Percentiles rank a stretch among this genome's conserved stretches.
phyloP scores from a whole-genome alignment of 2,888 invertebrate species.

The Diadegma fenestrale region DNA sequence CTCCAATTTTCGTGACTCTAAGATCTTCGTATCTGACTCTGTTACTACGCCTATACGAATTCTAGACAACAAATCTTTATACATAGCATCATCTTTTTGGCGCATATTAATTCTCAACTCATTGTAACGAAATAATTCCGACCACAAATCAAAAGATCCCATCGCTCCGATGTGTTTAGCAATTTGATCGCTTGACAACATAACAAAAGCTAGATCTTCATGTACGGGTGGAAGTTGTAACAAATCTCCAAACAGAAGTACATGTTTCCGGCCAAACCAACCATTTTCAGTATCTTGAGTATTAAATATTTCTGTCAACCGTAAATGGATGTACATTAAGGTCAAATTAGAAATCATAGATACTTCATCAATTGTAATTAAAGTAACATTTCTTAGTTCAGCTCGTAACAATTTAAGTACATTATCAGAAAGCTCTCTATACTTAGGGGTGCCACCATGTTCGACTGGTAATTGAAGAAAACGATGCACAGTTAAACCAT shows the following conservation, averaged over 20 bases:
- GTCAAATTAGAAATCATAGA: not conserved
- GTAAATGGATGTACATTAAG: constrained; percentile 68
- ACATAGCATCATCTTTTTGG: not conserved
- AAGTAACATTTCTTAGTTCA: too few relatives aligned
- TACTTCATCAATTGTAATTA: too few relatives aligned
- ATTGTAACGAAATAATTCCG: not conserved
- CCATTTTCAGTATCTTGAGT: constrained; percentile 73
- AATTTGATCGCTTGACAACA: constrained; percentile 67
- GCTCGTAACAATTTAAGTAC: too few relatives aligned
- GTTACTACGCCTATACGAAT: constrained; percentile 37
- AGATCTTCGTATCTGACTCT: constrained; percentile 34
- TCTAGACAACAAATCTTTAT: constrained; percentile 8
- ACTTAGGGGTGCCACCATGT: too few relatives aligned
- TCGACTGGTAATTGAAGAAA: too few relatives aligned
- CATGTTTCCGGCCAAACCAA: constrained; percentile 77
- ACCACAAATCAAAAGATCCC: constrained; percentile 61
- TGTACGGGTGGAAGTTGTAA: constrained; percentile 77
- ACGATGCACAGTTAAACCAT: too few relatives aligned
- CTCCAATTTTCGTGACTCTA: constrained; percentile 1
- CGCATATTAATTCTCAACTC: not conserved
- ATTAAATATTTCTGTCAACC: constrained; percentile 75
- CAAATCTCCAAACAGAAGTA: constrained; percentile 77
- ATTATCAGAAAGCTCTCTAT: too few relatives aligned
- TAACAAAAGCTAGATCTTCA: constrained; percentile 72
- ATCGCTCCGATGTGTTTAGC: constrained; percentile 59